phyloP scores from a whole-genome alignment of 2,113 vertebrate genomes.

The Strix uralensis region DNA sequence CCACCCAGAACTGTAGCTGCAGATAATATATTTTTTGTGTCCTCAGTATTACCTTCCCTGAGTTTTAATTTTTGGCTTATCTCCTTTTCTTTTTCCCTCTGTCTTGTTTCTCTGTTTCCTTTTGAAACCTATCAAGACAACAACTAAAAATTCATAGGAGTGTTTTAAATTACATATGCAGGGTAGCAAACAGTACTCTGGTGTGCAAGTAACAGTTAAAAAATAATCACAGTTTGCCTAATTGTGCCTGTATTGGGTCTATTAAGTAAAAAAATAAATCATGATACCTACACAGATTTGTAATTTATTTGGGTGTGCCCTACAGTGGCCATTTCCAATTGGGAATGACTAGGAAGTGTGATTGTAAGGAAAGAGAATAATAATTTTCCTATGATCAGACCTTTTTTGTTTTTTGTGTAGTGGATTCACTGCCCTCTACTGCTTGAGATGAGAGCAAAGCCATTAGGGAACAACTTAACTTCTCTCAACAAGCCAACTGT shows the following conservation, averaged over 20 bases:
- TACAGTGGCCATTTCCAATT: neutral
- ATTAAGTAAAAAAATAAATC: neutral
- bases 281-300: neutral
- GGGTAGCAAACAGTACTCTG: neutral
- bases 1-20: neutral
- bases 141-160: neutral
- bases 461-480: neutral
- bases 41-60: neutral
- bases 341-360: neutral
- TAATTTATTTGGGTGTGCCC: neutral
- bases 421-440: constrained; percentile 65
- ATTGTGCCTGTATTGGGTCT: neutral
- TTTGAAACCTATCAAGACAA: neutral
- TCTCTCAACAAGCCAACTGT: neutral
- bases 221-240: neutral
- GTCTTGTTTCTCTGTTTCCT: neutral
- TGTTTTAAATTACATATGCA: neutral
- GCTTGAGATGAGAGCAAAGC: neutral
- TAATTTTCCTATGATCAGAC: neutral
- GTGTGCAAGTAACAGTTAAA: neutral
- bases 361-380: neutral
- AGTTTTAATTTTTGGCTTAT: neutral
- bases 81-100: neutral
- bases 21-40: neutral
- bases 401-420: neutral